These are phyloP conservation scores for Malurus splendens DNA, from an alignment of 2,797 vertebrate genomes.

Conservation along the genomic window DNA sequence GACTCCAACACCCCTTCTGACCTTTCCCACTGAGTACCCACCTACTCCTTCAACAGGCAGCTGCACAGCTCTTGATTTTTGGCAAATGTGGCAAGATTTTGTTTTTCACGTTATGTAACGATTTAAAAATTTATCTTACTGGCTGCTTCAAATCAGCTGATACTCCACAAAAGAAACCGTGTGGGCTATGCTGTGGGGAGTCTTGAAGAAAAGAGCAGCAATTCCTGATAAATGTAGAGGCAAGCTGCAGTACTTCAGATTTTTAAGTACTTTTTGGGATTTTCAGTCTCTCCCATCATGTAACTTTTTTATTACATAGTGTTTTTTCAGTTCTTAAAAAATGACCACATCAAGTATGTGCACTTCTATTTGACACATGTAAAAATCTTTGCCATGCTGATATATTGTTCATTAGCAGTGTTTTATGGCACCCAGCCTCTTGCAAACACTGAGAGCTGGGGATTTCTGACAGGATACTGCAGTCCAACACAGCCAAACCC, in stretches of 20 bases:
- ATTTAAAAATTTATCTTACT: background rate
- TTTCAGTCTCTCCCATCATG: background rate
- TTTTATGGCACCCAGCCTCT: background rate
- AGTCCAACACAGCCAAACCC: background rate
- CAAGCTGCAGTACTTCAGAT: background rate
- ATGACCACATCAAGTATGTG: background rate
- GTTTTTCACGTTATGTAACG: background rate
- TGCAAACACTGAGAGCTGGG: background rate
- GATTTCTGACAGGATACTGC: background rate
- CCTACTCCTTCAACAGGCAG: background rate
- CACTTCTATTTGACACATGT: background rate
- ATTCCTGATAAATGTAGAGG: background rate
- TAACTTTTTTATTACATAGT: background rate
- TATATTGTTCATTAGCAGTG: background rate
- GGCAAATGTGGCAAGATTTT: background rate
- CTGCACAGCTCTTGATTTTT: background rate
- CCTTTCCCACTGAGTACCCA: background rate
- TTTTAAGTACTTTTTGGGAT: background rate
- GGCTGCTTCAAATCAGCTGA: background rate
- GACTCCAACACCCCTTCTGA: background rate
- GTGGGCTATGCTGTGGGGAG: background rate
- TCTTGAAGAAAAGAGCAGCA: background rate
- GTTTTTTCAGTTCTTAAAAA: background rate
- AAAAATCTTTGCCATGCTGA: background rate
- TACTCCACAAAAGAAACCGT: background rate